A percentile compares a stretch with the other conserved stretches of the same genome.
Evolutionary conservation across 2,888 invertebrate genomes (phyloP).

Genomic region (Dolichomitus sp.): DNA sequence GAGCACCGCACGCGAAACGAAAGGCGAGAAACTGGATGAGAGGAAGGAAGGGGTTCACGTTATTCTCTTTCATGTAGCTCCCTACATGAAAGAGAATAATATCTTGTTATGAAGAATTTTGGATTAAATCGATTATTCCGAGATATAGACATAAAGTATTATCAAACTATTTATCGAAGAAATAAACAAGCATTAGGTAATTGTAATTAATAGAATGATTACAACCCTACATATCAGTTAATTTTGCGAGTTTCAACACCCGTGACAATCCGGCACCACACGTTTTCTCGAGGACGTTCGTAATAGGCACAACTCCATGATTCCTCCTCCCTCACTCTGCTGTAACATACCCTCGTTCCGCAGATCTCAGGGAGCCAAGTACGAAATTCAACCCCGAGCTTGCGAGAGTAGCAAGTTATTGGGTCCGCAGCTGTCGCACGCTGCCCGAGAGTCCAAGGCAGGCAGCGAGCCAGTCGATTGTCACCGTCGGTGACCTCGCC

Average conservation of each 20-base stretch:
- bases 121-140: background rate
- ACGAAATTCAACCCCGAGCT: slow-evolving; percentile 53
- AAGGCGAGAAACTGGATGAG: slow-evolving; percentile 42
- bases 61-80: background rate
- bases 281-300: slow-evolving; percentile 2
- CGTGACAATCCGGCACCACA: background rate
- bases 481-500: slow-evolving; percentile 81
- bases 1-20: slow-evolving; percentile 39
- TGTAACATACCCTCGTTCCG: slow-evolving; percentile 18
- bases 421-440: slow-evolving; percentile 85
- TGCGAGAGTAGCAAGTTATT: slow-evolving; percentile 81
- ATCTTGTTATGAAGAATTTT: background rate
- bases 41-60: slow-evolving; percentile 30
- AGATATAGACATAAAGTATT: too few relatives aligned
- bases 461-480: slow-evolving; percentile 80
- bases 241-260: slow-evolving; percentile 38
- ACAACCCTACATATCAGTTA: slow-evolving; percentile 48
- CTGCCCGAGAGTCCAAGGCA: slow-evolving; percentile 67
- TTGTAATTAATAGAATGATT: background rate
- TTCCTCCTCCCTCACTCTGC: background rate
- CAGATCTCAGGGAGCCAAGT: slow-evolving; percentile 27
- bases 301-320: background rate
- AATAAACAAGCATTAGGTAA: too few relatives aligned
- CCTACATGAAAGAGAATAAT: background rate
- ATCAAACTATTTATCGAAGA: too few relatives aligned